Conservation (phyloP, 2,113 vertebrate genomes). For the Oryzias curvinotus region DNA sequence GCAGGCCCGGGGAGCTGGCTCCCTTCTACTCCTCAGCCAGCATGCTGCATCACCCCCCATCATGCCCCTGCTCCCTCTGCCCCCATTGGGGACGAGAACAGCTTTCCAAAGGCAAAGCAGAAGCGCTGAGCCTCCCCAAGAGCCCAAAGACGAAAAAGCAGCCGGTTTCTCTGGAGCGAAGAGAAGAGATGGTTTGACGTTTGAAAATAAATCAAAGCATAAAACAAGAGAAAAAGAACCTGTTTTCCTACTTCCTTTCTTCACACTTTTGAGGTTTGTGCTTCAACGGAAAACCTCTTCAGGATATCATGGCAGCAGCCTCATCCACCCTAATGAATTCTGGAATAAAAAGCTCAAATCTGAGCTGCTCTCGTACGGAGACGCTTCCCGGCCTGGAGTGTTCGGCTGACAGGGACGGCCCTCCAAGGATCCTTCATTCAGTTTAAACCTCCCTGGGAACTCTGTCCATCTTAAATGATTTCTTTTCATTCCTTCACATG, state of each 20-base stretch:
- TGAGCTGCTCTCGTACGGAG: too few relatives aligned
- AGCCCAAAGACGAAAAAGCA: conserved; percentile 45
- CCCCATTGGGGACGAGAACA: conserved; percentile 69
- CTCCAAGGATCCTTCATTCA: too few relatives aligned
- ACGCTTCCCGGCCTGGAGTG: too few relatives aligned
- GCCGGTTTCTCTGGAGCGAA: conserved; percentile 39
- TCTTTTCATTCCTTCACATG: too few relatives aligned
- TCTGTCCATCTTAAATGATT: too few relatives aligned
- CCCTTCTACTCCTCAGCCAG: conserved; percentile 35
- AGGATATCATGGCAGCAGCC: too few relatives aligned
- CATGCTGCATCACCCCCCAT: conserved; percentile 56
- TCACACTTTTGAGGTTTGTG: too few relatives aligned
- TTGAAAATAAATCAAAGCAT: neutral
- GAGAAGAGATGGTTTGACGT: conserved; percentile 51
- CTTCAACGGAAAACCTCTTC: too few relatives aligned
- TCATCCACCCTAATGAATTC: too few relatives aligned
- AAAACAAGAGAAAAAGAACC: neutral
- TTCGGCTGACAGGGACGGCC: too few relatives aligned
- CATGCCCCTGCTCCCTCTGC: conserved; percentile 70
- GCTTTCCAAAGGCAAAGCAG: conserved; percentile 55
- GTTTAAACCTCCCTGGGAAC: too few relatives aligned
- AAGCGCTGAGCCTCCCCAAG: conserved; percentile 21
- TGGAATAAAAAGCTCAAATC: too few relatives aligned
- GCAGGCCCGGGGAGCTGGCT: conserved; percentile 40
- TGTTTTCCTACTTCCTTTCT: neutral